phyloP scores from a whole-genome alignment of 2,888 invertebrate species.

The Geophilus truncorum region DNA sequence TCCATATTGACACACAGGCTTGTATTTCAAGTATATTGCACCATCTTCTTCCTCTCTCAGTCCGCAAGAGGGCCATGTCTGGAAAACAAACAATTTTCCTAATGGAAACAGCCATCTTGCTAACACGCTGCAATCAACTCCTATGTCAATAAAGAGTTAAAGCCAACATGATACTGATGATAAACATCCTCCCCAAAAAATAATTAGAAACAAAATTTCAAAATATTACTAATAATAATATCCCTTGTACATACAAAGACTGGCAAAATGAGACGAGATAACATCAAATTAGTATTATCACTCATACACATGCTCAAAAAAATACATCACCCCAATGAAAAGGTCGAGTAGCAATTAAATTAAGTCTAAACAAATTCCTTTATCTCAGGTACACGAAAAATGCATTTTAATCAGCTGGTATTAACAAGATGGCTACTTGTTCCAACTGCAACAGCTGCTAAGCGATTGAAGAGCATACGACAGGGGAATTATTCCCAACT shows the following conservation, averaged over 20 bases:
- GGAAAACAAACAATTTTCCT: conserved; percentile 16
- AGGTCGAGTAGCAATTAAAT: not conserved
- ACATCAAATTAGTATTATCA: not conserved
- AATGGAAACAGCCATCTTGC: conserved; percentile 20
- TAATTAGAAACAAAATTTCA: not conserved
- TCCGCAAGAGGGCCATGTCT: not conserved
- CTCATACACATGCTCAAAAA: too few relatives aligned
- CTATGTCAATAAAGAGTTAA: conserved; percentile 1
- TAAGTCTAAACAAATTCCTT: conserved; percentile 25
- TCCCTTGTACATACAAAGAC: not conserved
- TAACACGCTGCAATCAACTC: not conserved
- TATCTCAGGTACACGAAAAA: conserved; percentile 18
- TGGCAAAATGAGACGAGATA: not conserved
- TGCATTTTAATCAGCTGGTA: conserved; percentile 18
- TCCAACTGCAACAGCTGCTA: conserved; percentile 18
- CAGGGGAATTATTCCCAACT: conserved; percentile 24
- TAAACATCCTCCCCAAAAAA: not conserved
- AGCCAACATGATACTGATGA: not conserved
- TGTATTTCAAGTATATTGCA: conserved; percentile 9
- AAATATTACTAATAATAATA: not conserved
- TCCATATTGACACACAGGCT: not conserved
- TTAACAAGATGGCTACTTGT: conserved; percentile 25
- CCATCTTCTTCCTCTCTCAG: not conserved
- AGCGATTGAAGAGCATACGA: conserved; percentile 27
- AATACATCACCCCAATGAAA: not conserved